phyloP scores from a whole-genome alignment of 2,113 vertebrate species.

The Tachycineta bicolor region DNA sequence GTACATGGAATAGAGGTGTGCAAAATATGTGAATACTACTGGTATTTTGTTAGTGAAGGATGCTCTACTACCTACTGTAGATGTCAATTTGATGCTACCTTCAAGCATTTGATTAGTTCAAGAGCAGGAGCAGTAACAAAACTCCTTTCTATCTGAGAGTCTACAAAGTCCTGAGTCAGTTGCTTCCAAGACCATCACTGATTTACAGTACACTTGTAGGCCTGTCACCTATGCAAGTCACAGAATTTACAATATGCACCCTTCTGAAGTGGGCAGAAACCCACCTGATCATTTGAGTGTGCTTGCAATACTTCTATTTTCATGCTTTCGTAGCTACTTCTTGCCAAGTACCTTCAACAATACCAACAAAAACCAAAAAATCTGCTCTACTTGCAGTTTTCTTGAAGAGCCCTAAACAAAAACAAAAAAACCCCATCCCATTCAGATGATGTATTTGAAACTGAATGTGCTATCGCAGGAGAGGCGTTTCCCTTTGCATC shows the following conservation, averaged over 20 bases:
- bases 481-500: constrained; percentile 95
- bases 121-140: neutral
- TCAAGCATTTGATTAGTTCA: neutral
- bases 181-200: neutral
- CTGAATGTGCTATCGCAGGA: constrained; percentile 98
- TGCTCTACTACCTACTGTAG: neutral
- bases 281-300: neutral
- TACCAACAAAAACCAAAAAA: neutral
- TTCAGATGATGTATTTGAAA: constrained; percentile 96
- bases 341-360: neutral
- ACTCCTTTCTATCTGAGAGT: neutral
- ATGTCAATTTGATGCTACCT: neutral
- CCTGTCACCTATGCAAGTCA: neutral
- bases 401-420: neutral
- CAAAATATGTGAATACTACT: neutral
- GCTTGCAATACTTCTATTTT: constrained; percentile 64
- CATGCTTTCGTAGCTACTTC: constrained; percentile 24
- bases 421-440: neutral
- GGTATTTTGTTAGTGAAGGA: neutral
- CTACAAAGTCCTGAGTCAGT: neutral
- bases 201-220: neutral
- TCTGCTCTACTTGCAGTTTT: neutral
- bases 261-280: neutral
- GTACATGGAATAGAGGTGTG: accelerated
- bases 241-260: neutral